Percentiles rank a stretch among this genome's conserved stretches.
These are phyloP conservation scores for Tragopan temminckii DNA, from an alignment of 2,797 vertebrate species.

Conservation along the genomic window DNA sequence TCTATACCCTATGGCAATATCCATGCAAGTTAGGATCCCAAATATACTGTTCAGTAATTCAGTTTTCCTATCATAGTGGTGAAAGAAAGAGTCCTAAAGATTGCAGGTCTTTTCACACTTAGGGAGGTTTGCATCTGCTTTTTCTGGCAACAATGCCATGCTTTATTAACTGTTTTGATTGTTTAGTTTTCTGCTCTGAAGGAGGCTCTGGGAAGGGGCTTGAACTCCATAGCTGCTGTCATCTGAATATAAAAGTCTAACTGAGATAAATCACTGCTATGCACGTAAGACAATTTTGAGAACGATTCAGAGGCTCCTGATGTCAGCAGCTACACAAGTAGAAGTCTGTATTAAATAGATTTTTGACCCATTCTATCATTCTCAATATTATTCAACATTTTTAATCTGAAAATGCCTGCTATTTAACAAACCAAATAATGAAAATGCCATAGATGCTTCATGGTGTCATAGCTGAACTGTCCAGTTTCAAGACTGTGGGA, in stretches of 20 bases:
- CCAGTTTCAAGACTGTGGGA: not conserved
- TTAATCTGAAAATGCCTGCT: not conserved
- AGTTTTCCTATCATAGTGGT: not conserved
- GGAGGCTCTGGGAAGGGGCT: not conserved
- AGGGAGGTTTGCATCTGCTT: not conserved
- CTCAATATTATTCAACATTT: not conserved
- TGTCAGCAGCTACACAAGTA: not conserved
- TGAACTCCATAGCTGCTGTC: conserved; percentile 10
- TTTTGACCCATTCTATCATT: not conserved
- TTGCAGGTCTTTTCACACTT: not conserved
- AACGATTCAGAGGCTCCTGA: not conserved
- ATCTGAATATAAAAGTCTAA: not conserved
- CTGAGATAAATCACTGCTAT: not conserved
- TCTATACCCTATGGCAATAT: not conserved
- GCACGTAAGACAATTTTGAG: not conserved
- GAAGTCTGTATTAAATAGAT: not conserved
- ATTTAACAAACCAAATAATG: not conserved
- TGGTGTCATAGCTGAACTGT: not conserved
- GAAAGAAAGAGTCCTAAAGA: not conserved
- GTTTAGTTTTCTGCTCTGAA: not conserved
- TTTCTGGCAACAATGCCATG: conserved; percentile 18
- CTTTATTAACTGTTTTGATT: not conserved
- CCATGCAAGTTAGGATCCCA: not conserved
- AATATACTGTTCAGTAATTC: not conserved
- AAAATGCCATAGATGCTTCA: not conserved